Evolutionary conservation across 1,140 invertebrate species (phyloP).

Genomic region (Wiebesia pumilae): DNA sequence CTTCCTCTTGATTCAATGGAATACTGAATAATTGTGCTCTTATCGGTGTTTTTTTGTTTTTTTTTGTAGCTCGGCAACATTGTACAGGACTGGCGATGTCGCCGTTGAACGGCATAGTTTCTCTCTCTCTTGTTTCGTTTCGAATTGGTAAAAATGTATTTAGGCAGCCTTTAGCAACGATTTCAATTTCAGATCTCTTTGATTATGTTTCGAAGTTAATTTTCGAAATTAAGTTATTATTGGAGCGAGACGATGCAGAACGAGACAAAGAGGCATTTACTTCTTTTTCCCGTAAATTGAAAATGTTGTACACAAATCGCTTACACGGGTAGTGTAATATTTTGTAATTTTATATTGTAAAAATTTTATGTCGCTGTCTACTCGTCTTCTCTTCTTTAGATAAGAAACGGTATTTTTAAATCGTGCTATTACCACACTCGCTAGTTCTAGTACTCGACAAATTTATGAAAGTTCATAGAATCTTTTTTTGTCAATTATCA

Average conservation of each 20-base stretch:
- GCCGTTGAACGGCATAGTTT: neutral
- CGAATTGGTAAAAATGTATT: slow-evolving; percentile 3
- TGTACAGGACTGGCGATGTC: neutral
- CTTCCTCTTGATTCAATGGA: slow-evolving; percentile 21
- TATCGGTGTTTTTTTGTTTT: no score
- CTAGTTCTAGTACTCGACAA: neutral
- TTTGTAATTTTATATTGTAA: neutral
- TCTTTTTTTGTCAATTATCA: no score
- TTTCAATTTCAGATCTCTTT: neutral
- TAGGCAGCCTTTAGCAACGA: neutral
- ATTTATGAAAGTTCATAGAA: neutral
- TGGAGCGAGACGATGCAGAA: neutral
- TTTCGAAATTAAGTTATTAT: no score
- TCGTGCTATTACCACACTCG: neutral
- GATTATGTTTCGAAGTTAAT: neutral
- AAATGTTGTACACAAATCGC: neutral
- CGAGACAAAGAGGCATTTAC: neutral
- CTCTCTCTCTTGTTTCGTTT: neutral
- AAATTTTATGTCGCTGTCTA: neutral
- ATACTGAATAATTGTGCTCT: neutral
- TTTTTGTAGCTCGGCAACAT: slow-evolving; percentile 9
- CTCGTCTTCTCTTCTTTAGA: neutral
- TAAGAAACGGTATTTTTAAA: neutral
- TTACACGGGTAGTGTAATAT: neutral
- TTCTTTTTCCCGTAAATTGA: neutral